Conservation (phyloP, 2,113 vertebrate species). For the Neogobius melanostomus region DNA sequence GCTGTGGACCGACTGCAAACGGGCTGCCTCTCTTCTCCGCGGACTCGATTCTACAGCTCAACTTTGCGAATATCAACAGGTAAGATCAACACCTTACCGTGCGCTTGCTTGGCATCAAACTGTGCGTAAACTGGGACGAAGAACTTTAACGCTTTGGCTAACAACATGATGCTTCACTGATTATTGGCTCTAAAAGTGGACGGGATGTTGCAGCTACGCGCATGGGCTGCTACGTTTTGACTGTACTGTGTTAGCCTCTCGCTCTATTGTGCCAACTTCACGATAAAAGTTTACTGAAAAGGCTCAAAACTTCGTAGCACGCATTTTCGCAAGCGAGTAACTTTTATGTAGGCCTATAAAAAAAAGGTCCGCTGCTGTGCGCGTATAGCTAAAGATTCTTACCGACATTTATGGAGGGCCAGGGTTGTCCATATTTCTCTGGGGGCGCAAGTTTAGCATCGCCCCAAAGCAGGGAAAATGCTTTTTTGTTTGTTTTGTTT, state of each 20-base stretch:
- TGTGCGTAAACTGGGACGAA: background rate
- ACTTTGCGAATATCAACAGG: slow-evolving; percentile 61
- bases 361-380: slow-evolving; percentile 31
- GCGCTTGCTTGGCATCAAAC: background rate
- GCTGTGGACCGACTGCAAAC: slow-evolving; percentile 53
- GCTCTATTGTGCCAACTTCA: slow-evolving; percentile 35
- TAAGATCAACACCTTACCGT: slow-evolving; percentile 36
- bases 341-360: slow-evolving; percentile 21
- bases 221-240: slow-evolving; percentile 32
- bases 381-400: slow-evolving; percentile 36
- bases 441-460: slow-evolving; percentile 23
- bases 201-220: slow-evolving; percentile 14
- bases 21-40: slow-evolving; percentile 56
- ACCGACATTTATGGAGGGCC: slow-evolving; percentile 29
- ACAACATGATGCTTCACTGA: background rate
- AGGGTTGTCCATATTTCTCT: slow-evolving; percentile 12
- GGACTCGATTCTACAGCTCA: slow-evolving; percentile 49
- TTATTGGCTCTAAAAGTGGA: slow-evolving; percentile 7
- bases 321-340: background rate
- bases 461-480: slow-evolving; percentile 4
- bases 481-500: background rate
- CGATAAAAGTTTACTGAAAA: background rate
- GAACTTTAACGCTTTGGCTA: background rate
- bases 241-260: slow-evolving; percentile 35
- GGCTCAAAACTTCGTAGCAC: background rate